Conservation (phyloP, 2,113 vertebrate species). For the Ciconia stormi region DNA sequence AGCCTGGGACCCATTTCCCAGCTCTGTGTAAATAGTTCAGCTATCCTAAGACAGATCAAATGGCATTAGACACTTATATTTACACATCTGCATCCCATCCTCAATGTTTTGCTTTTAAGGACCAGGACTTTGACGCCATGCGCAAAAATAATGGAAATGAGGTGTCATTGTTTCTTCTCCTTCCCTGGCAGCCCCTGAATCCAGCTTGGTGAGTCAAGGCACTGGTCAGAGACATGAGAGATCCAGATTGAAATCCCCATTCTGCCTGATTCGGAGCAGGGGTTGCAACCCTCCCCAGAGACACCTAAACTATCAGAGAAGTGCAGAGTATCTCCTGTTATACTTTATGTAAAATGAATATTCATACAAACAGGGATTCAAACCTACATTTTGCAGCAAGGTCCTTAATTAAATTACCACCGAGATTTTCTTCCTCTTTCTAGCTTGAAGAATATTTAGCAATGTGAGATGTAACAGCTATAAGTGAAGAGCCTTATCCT, state of each 20-base stretch:
- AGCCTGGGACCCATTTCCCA: neutral
- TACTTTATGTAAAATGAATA: neutral
- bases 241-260: neutral
- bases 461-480: neutral
- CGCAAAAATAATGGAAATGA: neutral
- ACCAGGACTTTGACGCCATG: neutral
- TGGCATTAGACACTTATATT: neutral
- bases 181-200: fast-evolving
- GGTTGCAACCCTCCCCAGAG: neutral
- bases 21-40: neutral
- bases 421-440: neutral
- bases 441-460: neutral
- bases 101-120: neutral
- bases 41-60: neutral
- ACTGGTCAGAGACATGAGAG: neutral
- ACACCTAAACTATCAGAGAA: neutral
- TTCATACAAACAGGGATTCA: neutral
- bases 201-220: neutral
- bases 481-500: neutral
- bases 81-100: neutral
- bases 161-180: neutral
- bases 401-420: neutral
- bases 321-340: neutral
- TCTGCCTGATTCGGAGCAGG: neutral
- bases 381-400: neutral